phyloP scores from a whole-genome alignment of 2,888 invertebrate species.

The Megastigmus dorsalis region DNA sequence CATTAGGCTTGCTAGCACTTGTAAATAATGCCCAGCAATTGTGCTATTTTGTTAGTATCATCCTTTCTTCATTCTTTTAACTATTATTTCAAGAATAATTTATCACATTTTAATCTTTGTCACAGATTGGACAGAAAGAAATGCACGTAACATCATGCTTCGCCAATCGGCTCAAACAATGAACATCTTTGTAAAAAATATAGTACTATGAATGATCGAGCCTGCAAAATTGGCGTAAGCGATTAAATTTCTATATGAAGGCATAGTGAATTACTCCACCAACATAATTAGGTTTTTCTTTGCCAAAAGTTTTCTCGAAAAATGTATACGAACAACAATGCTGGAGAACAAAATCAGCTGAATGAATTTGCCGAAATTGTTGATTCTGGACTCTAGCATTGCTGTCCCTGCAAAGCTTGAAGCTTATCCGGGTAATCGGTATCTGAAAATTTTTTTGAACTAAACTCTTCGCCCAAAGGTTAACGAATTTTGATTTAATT shows the following conservation, averaged over 20 bases:
- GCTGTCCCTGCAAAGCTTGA: constrained; percentile 46
- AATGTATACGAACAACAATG: constrained; percentile 47
- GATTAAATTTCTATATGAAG: constrained; percentile 46
- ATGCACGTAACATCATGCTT: constrained; percentile 68
- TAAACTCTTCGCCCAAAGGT: constrained; percentile 47
- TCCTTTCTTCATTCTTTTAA: constrained; percentile 62
- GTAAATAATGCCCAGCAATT: constrained; percentile 74
- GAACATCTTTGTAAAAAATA: constrained; percentile 74
- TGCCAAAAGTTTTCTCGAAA: constrained; percentile 53
- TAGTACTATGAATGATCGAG: constrained; percentile 73
- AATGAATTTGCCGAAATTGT: background rate
- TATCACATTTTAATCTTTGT: constrained; percentile 71
- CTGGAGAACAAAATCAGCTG: constrained; percentile 41
- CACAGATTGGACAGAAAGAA: constrained; percentile 71
- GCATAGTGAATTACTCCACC: constrained; percentile 48
- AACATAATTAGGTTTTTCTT: constrained; percentile 54
- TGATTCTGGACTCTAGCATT: constrained; percentile 41
- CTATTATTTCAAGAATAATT: constrained; percentile 72
- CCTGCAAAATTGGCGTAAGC: constrained; percentile 59
- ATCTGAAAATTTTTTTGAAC: constrained; percentile 45
- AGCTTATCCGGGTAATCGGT: constrained; percentile 44
- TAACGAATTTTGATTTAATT: constrained; percentile 57
- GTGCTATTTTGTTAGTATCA: constrained; percentile 69
- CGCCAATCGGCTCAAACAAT: constrained; percentile 71
- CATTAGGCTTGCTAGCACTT: constrained; percentile 73